These are phyloP conservation scores for Phytoseiulus persimilis DNA, from an alignment of 2,888 invertebrate species.

Conservation along the genomic window DNA sequence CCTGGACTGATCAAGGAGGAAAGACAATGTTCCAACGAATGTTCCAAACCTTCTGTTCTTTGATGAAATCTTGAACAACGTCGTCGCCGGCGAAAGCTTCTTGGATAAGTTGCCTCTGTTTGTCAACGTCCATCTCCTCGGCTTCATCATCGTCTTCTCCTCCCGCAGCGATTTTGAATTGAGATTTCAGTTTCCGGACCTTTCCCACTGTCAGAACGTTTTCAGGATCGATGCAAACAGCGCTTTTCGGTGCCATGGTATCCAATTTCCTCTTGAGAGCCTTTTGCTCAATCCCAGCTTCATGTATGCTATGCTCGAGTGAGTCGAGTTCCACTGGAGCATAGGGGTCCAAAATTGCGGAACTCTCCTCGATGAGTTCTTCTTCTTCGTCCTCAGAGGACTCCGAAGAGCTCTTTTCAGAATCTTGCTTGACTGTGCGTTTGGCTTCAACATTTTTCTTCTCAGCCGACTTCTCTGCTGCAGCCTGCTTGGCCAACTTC, in stretches of 20 bases:
- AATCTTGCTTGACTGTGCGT: background rate
- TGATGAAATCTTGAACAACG: too few relatives aligned
- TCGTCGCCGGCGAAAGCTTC: slow-evolving; percentile 16
- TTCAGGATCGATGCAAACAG: slow-evolving; percentile 17
- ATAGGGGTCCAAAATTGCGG: background rate
- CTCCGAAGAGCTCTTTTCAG: background rate
- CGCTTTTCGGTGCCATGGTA: background rate
- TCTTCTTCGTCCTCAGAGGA: background rate
- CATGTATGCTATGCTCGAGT: background rate
- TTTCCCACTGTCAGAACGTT: background rate
- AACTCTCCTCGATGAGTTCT: background rate
- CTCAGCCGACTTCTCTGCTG: background rate
- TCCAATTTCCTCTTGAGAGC: background rate
- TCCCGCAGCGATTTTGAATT: background rate
- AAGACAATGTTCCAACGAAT: too few relatives aligned
- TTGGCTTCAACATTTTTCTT: background rate
- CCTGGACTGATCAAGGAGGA: too few relatives aligned
- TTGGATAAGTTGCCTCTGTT: slow-evolving; percentile 24
- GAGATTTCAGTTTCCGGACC: background rate
- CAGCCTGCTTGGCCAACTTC: background rate
- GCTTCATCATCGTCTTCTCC: background rate
- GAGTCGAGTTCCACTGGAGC: background rate
- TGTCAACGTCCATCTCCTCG: background rate
- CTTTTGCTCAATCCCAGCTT: background rate
- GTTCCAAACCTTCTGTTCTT: too few relatives aligned